Evolutionary conservation across 37 sponge, comb jelly and placozoan genomes (phyloP), one percentile per base, ranked within the genome.

Genomic region (Bolinopsis microptera): DNA sequence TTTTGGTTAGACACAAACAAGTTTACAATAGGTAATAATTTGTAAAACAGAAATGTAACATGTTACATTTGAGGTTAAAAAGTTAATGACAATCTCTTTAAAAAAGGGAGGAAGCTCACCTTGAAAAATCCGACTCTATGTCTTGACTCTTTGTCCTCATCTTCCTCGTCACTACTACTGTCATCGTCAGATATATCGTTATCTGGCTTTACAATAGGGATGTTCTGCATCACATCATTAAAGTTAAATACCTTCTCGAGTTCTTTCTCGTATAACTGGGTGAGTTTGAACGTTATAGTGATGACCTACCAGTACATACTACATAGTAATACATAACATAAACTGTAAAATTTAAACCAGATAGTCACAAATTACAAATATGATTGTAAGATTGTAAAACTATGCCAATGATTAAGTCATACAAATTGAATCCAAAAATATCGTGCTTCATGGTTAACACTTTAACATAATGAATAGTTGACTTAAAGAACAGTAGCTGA

Each of bases 141-240:
- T 21, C 95, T 94, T 36, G 69, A 93, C 0, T 40, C 74, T 0
- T 97, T 96, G 38, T 96, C 94, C 38, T 93, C 96, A 40, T 86
- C 90, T 27, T 86, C 90, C 0, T 3, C 67, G 30, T 39, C 48
- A 38, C 90, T 86, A 61, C 36, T 38, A 34, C 80, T 77, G 67
- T 41, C 90, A 0, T 86, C 90, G 61, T 86, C 90, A 21, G 38
- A 35, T 24, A 86, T 98, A 96, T 67, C 96, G 94, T 30, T 82
- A 92, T 26, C 96, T 96, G 69, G 97, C 96, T 36, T 98, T 98
- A 28, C 98, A 94, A 99, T 94, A 8, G 93, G 93, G 92, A 97
- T 96, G 75, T 95, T 95, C 76, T 96, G 94, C 61, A 97, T 95
- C 36, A 98, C 76, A 83, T 98, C 98, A 35, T 82, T 92, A 76